Evolutionary conservation across 2,113 vertebrate genomes (phyloP), one percentile per base, ranked within the genome.

Genomic region (Gasterosteus aculeatus): DNA sequence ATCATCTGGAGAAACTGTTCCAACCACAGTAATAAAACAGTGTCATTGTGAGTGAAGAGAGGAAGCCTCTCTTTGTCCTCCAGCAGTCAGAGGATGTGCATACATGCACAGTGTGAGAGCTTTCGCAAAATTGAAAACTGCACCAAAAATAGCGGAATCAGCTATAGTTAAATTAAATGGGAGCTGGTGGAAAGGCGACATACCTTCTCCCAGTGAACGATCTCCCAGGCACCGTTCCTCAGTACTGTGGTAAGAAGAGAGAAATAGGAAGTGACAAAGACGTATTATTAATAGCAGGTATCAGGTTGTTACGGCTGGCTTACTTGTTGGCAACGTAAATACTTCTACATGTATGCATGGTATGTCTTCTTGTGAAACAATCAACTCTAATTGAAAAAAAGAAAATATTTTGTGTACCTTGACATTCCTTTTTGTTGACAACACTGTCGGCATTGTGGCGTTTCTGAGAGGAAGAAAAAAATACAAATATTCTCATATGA

Each of bases 121-220:
- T 72, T 72, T 60, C 75, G 60, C 42, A 38, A 57, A 51, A 22
- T 22, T 78, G 66, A 84, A 57, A 75, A 54, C 47, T 54, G 46
- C 42, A 63, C 26, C 60, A 62, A 12, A 16, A 29, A 31, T 29
- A 10, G 41, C 39, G 6, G 58, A 64, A 35, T 22, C 22, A 51
- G 44, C 41, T 76, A 38, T 14, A 29, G 22, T 39, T 59, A 6
- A 54, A 56, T 8, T 51, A 72, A 63, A 77, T 49, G 0, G 10
- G 64, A 73, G 51, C 42, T 54, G 29, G 53, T 66, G 41, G 51
- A 49, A 67, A 33, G 33, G 57, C 12, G 41, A 77, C 44, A 81
- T 95, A 99, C 98, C 97, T 99, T 99, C 92, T 98, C 96, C 98
- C 98, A 99, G 92, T 98, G 97, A 83, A 99, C 97, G 84, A 98